phyloP scores from a whole-genome alignment of 2,113 vertebrate species.

The Nibea coibor region DNA sequence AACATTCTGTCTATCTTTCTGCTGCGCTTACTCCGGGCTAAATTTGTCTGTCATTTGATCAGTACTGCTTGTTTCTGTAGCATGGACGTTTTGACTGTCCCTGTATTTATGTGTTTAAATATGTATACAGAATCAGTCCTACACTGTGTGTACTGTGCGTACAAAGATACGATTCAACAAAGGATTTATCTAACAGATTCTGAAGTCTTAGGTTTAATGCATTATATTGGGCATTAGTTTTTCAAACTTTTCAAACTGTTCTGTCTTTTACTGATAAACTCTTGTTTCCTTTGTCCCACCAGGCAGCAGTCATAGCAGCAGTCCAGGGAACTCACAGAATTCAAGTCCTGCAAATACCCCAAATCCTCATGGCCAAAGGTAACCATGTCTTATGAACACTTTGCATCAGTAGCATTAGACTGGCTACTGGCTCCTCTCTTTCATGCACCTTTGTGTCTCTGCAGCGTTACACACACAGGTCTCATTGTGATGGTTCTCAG shows the following conservation, averaged over 20 bases:
- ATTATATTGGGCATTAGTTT: too few relatives aligned
- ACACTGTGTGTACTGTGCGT: too few relatives aligned
- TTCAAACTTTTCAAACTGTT: too few relatives aligned
- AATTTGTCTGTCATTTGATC: background rate
- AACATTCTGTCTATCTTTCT: background rate
- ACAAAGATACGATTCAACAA: too few relatives aligned
- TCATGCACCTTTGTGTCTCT: background rate
- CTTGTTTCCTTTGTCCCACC: constrained; percentile 9
- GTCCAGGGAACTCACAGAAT: constrained; percentile 79
- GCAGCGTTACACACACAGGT: background rate
- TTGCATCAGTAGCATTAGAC: background rate
- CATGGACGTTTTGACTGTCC: background rate
- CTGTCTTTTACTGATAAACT: background rate
- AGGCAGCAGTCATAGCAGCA: constrained; percentile 92
- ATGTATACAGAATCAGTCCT: background rate
- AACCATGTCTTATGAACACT: constrained; percentile 17
- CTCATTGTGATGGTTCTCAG: background rate
- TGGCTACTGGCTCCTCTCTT: background rate
- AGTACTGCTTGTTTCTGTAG: background rate
- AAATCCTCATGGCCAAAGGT: constrained; percentile 79
- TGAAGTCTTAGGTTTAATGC: too few relatives aligned
- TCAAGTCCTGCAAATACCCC: constrained; percentile 75
- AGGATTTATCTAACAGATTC: too few relatives aligned
- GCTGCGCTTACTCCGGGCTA: background rate
- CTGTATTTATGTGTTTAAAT: background rate